A percentile compares a stretch with the other conserved stretches of the same genome.
These are phyloP conservation scores for Caenorhabditis zanzibari DNA, from an alignment of 2,888 invertebrate genomes.

Conservation along the genomic window DNA sequence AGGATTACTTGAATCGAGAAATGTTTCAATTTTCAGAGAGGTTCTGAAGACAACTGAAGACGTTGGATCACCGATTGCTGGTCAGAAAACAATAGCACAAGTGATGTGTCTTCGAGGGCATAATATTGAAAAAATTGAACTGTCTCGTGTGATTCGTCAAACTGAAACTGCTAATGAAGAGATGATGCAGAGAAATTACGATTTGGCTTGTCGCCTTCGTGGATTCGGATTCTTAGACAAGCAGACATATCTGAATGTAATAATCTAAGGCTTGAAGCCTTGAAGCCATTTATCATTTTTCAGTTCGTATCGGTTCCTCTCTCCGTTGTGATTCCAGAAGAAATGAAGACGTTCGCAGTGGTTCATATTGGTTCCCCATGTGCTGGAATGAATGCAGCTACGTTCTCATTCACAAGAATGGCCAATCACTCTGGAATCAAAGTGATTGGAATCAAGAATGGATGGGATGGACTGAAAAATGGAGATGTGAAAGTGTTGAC, in stretches of 20 bases:
- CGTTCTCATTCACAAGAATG: constrained; percentile 95
- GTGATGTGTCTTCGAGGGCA: constrained; percentile 64
- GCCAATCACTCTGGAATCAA: constrained; percentile 94
- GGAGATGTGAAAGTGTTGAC: constrained; percentile 86
- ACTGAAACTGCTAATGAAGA: constrained; percentile 49
- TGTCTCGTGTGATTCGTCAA: constrained; percentile 39
- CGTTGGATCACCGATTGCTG: constrained; percentile 29
- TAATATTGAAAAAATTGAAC: constrained; percentile 44
- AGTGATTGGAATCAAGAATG: constrained; percentile 94
- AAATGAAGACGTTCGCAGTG: constrained; percentile 86
- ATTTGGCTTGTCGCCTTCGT: constrained; percentile 33
- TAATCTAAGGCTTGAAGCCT: background rate
- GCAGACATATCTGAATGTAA: constrained; percentile 51
- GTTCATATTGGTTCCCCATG: constrained; percentile 98
- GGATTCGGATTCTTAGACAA: constrained; percentile 59
- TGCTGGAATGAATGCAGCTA: constrained; percentile 99
- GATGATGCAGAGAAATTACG: constrained; percentile 29
- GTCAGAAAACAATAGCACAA: constrained; percentile 38
- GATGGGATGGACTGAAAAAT: constrained; percentile 93
- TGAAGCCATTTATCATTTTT: no score
- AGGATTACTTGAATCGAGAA: background rate
- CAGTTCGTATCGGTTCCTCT: constrained; percentile 55
- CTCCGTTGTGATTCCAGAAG: constrained; percentile 20
- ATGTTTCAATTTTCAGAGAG: constrained; percentile 36
- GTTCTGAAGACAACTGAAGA: constrained; percentile 24